Evolutionary conservation across 2,113 vertebrate species (phyloP), one percentile per base, ranked within the genome.

Genomic region (Murina feae): DNA sequence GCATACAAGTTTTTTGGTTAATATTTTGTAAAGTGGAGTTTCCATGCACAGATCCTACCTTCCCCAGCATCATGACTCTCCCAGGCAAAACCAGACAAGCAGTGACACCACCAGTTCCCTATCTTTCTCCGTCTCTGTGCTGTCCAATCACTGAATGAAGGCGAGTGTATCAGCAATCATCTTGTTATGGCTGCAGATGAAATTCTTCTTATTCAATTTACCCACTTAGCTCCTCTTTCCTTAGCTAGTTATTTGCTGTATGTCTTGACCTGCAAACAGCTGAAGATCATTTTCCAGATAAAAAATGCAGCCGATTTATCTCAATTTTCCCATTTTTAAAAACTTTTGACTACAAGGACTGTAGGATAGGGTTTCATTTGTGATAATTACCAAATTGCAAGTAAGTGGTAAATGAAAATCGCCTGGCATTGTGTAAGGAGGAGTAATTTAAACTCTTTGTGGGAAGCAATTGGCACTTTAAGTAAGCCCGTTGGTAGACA

Each of bases 381-480:
- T 58, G 20, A 84, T 91, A 80, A 79, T 88, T 81, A 94, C 72
- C 32, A 60, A 91, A 92, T 97, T 96, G 95, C 69, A 96, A 96
- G 16, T 80, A 79, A 79, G 81, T 78, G 42, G 2, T 80, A 13
- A 5, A 93, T 91, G 16, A 47, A 95, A 95, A 86, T 71, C 32
- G 7, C 82, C 74, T 68, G 75, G 47, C 86, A 86, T 86, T 82
- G 4, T 80, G 4, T 5, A 93, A 65, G 49, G 91, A 35, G 88
- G 53, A 91, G 17, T 95, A 94, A 74, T 96, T 60, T 88, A 81
- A 90, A 94, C 69, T 86, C 89, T 1, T 51, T 87, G 95, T 93
- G 69, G 79, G 86, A 93, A 93, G 94, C 25, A 51, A 96, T 85
- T n/a, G 0, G 84, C 25, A 93, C 95, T 90, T 92, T 94, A 94